phyloP scores from a whole-genome alignment of 1,140 invertebrate species.

The Aradophagus sp. region DNA sequence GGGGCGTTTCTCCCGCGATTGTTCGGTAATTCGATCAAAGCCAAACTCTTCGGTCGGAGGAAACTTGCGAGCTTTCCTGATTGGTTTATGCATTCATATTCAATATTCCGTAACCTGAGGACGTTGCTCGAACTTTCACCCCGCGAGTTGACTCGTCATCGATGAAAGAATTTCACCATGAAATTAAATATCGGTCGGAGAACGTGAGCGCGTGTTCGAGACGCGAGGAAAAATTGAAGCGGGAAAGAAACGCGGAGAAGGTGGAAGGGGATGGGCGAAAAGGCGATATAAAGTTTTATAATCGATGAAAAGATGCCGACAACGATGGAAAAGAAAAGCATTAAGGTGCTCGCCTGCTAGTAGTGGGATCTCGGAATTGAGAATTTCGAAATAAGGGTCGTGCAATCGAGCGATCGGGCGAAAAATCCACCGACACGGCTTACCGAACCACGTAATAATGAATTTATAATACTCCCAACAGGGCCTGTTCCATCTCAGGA shows the following conservation, averaged over 20 bases:
- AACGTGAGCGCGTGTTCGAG: slow-evolving; percentile 44
- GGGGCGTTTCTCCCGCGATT: slow-evolving; percentile 13
- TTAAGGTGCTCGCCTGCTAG: slow-evolving; percentile 9
- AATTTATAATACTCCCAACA: slow-evolving; percentile 64
- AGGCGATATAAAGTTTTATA: slow-evolving; percentile 73
- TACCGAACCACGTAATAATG: slow-evolving; percentile 67
- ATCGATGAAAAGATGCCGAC: slow-evolving; percentile 66
- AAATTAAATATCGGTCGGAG: slow-evolving; percentile 70
- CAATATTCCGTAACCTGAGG: slow-evolving; percentile 63
- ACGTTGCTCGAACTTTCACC: slow-evolving; percentile 63
- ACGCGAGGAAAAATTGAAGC: slow-evolving; percentile 66
- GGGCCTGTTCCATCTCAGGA: slow-evolving; percentile 12
- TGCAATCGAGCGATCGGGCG: slow-evolving; percentile 63
- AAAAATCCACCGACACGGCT: slow-evolving; percentile 61
- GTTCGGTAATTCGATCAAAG: slow-evolving; percentile 43
- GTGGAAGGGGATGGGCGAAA: slow-evolving; percentile 20
- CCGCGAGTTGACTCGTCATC: slow-evolving; percentile 50
- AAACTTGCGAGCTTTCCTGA: slow-evolving; percentile 39
- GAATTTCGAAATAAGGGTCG: slow-evolving; percentile 60
- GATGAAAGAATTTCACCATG: slow-evolving; percentile 56
- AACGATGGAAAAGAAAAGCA: slow-evolving; percentile 38
- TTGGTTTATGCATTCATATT: slow-evolving; percentile 56
- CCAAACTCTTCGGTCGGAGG: slow-evolving; percentile 11
- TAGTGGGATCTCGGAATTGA: slow-evolving; percentile 50
- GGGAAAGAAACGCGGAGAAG: slow-evolving; percentile 61